Percentiles rank a stretch among this genome's conserved stretches.
Evolutionary conservation across 2,113 vertebrate species (phyloP).

Genomic region (Eupsittula cactorum): DNA sequence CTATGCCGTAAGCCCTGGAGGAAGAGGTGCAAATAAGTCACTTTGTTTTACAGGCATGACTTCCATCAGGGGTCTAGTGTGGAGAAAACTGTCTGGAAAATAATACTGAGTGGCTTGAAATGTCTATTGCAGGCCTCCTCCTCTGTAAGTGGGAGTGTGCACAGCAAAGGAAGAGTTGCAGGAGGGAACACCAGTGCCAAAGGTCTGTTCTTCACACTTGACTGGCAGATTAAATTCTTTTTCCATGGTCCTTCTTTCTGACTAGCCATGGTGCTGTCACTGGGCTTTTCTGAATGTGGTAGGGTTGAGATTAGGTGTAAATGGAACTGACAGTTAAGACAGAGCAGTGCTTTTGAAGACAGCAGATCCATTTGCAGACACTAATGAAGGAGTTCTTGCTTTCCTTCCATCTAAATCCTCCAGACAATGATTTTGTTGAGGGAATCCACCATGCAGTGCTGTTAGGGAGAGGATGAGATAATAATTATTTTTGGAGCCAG

Average conservation of each 20-base stretch:
- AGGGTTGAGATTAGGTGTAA: not conserved
- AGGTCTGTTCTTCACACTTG: conserved; percentile 52
- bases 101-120: conserved; percentile 45
- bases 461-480: not conserved
- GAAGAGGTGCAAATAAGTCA: conserved; percentile 34
- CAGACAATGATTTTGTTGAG: not conserved
- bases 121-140: not conserved
- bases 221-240: not conserved
- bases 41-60: conserved; percentile 55
- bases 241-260: not conserved
- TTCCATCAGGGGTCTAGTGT: conserved; percentile 25
- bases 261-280: not conserved
- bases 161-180: not conserved
- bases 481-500: not conserved
- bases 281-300: not conserved
- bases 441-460: not conserved
- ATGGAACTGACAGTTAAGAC: not conserved
- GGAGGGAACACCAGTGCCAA: not conserved
- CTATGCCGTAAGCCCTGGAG: conserved; percentile 13
- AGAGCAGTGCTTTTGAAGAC: not conserved
- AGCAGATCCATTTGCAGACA: not conserved
- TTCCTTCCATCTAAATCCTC: not conserved
- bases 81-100: conserved; percentile 64
- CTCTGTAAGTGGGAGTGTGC: not conserved
- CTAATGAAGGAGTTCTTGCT: not conserved